A percentile compares a stretch with the other conserved stretches of the same genome.
Conservation (phyloP, 2,888 invertebrate genomes). For the Elmis aenea region DNA sequence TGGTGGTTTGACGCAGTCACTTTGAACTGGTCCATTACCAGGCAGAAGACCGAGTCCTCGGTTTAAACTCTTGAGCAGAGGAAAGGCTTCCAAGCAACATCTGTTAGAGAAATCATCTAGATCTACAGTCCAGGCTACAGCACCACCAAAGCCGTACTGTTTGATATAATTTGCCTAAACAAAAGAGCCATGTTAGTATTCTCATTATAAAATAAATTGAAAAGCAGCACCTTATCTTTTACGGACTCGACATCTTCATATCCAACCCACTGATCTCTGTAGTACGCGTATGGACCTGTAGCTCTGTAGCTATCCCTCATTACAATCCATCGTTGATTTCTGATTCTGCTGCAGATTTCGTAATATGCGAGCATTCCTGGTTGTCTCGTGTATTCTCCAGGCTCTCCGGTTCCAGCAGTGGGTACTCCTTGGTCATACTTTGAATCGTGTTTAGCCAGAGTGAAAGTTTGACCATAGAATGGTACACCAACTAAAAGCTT, state of each 20-base stretch:
- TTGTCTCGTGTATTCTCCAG: conserved; percentile 78
- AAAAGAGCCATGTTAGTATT: not conserved
- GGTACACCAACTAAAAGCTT: conserved; percentile 79
- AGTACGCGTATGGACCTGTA: conserved; percentile 73
- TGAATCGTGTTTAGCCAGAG: conserved; percentile 50
- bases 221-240: conserved; percentile 58
- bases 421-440: conserved; percentile 56
- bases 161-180: conserved; percentile 66
- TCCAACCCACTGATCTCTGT: conserved; percentile 83
- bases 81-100: conserved; percentile 76
- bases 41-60: conserved; percentile 63
- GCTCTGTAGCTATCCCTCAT: conserved; percentile 52
- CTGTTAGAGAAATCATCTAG: conserved; percentile 81
- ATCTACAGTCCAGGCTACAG: conserved; percentile 84
- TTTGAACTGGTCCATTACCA: conserved; percentile 50
- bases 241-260: conserved; percentile 79
- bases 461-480: conserved; percentile 84
- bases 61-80: conserved; percentile 71
- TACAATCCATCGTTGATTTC: conserved; percentile 63
- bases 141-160: conserved; percentile 70
- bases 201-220: not conserved
- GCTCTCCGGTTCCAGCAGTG: conserved; percentile 68
- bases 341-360: conserved; percentile 73
- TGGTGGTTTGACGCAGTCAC: conserved; percentile 66
- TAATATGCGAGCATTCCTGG: conserved; percentile 86